These are phyloP conservation scores for Melanocharis versteri DNA, from an alignment of 2,113 vertebrate genomes.

Conservation along the genomic window DNA sequence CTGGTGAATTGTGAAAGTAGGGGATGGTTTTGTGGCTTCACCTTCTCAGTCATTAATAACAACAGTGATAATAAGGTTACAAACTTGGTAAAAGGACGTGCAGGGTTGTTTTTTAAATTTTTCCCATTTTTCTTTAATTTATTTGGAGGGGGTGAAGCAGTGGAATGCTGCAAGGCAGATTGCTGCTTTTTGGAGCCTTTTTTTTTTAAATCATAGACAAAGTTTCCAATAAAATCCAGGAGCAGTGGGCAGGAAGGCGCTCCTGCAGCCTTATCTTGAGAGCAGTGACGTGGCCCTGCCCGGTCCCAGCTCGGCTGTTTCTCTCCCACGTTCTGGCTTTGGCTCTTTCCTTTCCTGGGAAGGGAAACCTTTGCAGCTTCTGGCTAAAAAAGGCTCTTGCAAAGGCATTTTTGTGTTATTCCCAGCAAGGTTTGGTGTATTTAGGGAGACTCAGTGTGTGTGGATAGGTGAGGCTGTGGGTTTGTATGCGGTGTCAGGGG, in stretches of 20 bases:
- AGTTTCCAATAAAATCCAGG: background rate
- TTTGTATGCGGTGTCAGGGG: background rate
- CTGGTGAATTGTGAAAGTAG: background rate
- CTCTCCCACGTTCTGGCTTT: background rate
- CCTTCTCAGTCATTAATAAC: background rate
- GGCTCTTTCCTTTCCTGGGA: background rate
- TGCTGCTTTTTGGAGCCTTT: background rate
- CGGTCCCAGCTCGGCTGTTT: rapidly evolving
- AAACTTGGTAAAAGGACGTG: rapidly evolving
- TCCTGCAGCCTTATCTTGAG: background rate
- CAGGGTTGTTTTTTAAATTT: rapidly evolving
- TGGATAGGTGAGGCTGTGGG: background rate
- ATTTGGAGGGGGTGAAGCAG: background rate
- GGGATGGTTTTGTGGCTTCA: background rate
- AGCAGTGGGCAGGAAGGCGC: background rate
- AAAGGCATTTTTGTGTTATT: background rate
- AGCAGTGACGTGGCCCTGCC: background rate
- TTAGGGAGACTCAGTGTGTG: background rate
- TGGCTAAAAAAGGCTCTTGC: background rate
- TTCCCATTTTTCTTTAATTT: background rate
- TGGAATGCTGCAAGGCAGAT: background rate
- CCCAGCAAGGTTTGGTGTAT: background rate
- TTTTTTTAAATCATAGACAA: background rate
- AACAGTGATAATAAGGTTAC: background rate
- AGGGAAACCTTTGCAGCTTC: background rate